These are phyloP conservation scores for Holacanthus passer DNA, from an alignment of 2,113 vertebrate genomes.

Conservation along the genomic window DNA sequence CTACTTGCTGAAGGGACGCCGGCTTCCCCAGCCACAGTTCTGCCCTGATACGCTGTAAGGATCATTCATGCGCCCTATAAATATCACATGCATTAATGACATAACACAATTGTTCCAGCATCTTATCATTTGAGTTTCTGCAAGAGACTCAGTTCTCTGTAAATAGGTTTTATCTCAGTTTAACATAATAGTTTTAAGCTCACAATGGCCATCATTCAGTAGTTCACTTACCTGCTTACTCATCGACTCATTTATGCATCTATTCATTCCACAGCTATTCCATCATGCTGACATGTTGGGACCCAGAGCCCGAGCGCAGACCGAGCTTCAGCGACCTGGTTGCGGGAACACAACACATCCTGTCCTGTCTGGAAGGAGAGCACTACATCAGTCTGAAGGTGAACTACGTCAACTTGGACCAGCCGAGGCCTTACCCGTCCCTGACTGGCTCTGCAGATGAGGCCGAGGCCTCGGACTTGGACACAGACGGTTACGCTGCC, in stretches of 20 bases:
- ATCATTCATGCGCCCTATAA: neutral
- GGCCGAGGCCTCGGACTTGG: slow-evolving; percentile 71
- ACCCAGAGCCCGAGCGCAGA: slow-evolving; percentile 83
- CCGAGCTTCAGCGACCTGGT: slow-evolving; percentile 87
- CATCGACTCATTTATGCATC: slow-evolving; percentile 5
- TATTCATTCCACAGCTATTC: slow-evolving; percentile 83
- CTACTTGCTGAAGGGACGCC: slow-evolving; percentile 90
- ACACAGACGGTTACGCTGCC: slow-evolving; percentile 50
- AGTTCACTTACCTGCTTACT: neutral
- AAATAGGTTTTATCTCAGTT: neutral
- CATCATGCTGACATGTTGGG: slow-evolving; percentile 94
- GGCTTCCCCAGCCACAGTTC: slow-evolving; percentile 92
- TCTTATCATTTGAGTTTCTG: neutral
- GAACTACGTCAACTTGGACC: slow-evolving; percentile 91
- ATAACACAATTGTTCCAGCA: neutral
- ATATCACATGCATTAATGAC: neutral
- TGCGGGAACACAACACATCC: slow-evolving; percentile 83
- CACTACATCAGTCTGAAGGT: slow-evolving; percentile 92
- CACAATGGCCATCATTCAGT: neutral
- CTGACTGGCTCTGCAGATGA: slow-evolving; percentile 75
- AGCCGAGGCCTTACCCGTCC: slow-evolving; percentile 76
- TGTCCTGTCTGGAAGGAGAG: slow-evolving; percentile 86
- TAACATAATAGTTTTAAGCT: neutral
- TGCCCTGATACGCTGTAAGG: slow-evolving; percentile 94
- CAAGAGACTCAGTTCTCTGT: neutral